Evolutionary conservation across 2,888 invertebrate species (phyloP).

Genomic region (Eurois occulta): DNA sequence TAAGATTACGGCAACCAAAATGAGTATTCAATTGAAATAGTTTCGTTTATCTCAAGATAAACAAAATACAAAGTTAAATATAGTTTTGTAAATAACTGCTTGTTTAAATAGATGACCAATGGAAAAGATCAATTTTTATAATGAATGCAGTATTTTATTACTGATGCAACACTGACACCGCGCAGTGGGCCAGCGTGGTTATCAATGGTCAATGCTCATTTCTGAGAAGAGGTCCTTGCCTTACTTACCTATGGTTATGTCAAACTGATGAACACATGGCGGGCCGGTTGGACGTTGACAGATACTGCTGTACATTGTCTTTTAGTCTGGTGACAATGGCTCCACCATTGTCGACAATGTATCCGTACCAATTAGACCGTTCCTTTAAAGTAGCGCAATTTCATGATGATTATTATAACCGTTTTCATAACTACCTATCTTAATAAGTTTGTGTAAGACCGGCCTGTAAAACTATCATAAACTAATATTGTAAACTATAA

Average conservation of each 20-base stretch:
- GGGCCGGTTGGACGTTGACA: neutral
- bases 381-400: neutral
- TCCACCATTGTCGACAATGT: neutral
- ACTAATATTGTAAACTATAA: constrained; percentile 26
- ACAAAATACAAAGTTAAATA: constrained; percentile 32
- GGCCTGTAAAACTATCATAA: constrained; percentile 16
- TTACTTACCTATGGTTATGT: neutral
- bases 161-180: too few relatives aligned
- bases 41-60: constrained; percentile 54
- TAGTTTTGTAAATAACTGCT: constrained; percentile 5
- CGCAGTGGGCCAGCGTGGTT: too few relatives aligned
- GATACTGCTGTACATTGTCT: neutral
- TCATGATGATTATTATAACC: neutral
- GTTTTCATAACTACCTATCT: neutral
- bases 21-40: constrained; percentile 52
- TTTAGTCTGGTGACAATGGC: neutral
- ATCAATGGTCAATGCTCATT: neutral
- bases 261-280: neutral
- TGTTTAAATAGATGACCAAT: neutral
- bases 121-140: too few relatives aligned
- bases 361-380: neutral
- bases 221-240: neutral
- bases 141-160: too few relatives aligned
- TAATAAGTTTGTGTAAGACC: constrained; percentile 8
- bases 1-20: constrained; percentile 56